phyloP scores from a whole-genome alignment of 2,113 vertebrate species.

The Aix galericulata region DNA sequence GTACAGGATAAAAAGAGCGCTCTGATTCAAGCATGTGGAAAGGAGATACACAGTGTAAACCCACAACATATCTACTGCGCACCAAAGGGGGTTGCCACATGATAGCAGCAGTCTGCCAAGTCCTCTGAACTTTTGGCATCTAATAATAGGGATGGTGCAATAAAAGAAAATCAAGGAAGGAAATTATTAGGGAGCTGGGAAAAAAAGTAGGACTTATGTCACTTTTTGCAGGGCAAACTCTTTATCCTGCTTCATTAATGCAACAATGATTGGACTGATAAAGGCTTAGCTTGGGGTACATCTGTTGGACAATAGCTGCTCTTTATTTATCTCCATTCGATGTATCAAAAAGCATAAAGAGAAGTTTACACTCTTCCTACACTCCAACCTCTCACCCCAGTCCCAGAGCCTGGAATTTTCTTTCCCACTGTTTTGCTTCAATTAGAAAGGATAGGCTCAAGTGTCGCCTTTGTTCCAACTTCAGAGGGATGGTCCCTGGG shows the following conservation, averaged over 20 bases:
- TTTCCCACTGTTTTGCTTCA: slow-evolving; percentile 50
- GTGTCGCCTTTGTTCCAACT: slow-evolving; percentile 43
- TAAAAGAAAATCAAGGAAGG: slow-evolving; percentile 53
- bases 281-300: neutral
- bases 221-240: slow-evolving; percentile 20
- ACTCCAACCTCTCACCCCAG: slow-evolving; percentile 30
- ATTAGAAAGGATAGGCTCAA: slow-evolving; percentile 39
- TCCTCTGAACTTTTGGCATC: slow-evolving; percentile 55
- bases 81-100: slow-evolving; percentile 49
- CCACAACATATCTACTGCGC: slow-evolving; percentile 26
- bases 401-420: slow-evolving; percentile 32
- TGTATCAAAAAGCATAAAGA: slow-evolving; percentile 21
- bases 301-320: slow-evolving; percentile 44
- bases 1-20: neutral
- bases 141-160: neutral
- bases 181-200: slow-evolving; percentile 47
- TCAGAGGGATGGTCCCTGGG: slow-evolving; percentile 26
- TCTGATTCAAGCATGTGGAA: slow-evolving; percentile 51
- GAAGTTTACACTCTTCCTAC: slow-evolving; percentile 43
- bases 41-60: slow-evolving; percentile 46
- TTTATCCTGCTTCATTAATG: slow-evolving; percentile 39
- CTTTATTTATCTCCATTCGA: slow-evolving; percentile 27
- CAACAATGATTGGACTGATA: slow-evolving; percentile 11
- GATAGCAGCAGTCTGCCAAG: slow-evolving; percentile 62
- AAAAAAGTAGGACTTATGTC: slow-evolving; percentile 43